phyloP scores from a whole-genome alignment of 2,888 invertebrate species.

The Harmothoe impar region DNA sequence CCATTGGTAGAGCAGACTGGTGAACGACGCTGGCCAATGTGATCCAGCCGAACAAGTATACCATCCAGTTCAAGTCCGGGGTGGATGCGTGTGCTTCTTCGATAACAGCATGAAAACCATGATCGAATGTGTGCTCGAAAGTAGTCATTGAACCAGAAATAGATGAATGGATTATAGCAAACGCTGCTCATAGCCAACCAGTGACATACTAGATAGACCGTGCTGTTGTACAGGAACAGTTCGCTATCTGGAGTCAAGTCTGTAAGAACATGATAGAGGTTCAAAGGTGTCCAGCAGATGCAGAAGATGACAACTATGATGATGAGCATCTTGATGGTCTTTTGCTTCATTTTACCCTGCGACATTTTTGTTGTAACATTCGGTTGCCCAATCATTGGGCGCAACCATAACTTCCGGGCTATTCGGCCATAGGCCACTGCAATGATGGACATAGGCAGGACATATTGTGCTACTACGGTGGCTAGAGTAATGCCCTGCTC shows the following conservation, averaged over 20 bases:
- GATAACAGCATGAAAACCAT: constrained; percentile 78
- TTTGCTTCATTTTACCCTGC: constrained; percentile 82
- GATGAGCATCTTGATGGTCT: constrained; percentile 84
- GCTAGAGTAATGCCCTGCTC: constrained; percentile 82
- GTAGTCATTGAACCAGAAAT: constrained; percentile 84
- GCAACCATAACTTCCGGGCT: constrained; percentile 79
- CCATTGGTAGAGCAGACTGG: constrained; percentile 9
- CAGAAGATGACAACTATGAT: constrained; percentile 84
- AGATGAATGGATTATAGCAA: constrained; percentile 84
- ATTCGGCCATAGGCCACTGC: constrained; percentile 83
- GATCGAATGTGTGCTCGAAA: constrained; percentile 82
- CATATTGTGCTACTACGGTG: constrained; percentile 83
- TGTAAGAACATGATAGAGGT: constrained; percentile 83
- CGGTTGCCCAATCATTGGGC: constrained; percentile 82
- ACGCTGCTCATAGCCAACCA: constrained; percentile 84
- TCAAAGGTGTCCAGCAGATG: constrained; percentile 84
- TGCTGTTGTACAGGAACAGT: constrained; percentile 79
- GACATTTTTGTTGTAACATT: constrained; percentile 82
- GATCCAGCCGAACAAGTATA: constrained; percentile 64
- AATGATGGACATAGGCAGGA: constrained; percentile 83
- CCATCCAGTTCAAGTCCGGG: constrained; percentile 74
- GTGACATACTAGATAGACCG: constrained; percentile 83
- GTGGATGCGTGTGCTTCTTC: constrained; percentile 72
- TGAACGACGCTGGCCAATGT: not conserved
- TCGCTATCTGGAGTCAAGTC: constrained; percentile 79